phyloP scores from a whole-genome alignment of 2,888 invertebrate genomes.

The Podotricha telesiphe region DNA sequence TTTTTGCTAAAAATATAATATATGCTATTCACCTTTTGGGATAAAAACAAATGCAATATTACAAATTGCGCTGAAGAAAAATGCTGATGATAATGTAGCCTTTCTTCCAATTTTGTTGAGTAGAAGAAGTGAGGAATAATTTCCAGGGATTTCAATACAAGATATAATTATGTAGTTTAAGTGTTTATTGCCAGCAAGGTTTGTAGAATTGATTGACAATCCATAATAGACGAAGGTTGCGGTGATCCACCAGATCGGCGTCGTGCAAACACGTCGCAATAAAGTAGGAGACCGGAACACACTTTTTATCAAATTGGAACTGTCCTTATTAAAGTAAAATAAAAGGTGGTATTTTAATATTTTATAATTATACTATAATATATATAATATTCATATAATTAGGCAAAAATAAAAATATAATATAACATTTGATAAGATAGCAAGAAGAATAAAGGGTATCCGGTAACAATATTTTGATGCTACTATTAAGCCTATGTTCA shows the following conservation, averaged over 20 bases:
- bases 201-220: constrained; percentile 89
- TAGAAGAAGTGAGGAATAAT: constrained; percentile 83
- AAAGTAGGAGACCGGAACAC: constrained; percentile 53
- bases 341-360: too few species aligned
- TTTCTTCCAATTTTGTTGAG: constrained; percentile 86
- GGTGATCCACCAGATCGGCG: constrained; percentile 90
- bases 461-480: too few species aligned
- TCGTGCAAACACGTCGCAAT: constrained; percentile 83
- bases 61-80: constrained; percentile 83
- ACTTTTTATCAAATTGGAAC: constrained; percentile 50
- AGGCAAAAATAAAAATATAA: too few species aligned
- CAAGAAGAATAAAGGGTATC: too few species aligned
- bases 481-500: too few species aligned
- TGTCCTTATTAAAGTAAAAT: constrained; percentile 34
- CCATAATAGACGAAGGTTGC: constrained; percentile 92
- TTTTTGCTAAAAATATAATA: too few species aligned
- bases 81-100: constrained; percentile 82
- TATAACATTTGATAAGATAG: too few species aligned
- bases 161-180: constrained; percentile 87
- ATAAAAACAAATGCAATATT: constrained; percentile 70
- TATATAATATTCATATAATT: too few species aligned
- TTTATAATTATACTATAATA: too few species aligned
- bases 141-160: constrained; percentile 88
- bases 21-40: constrained; percentile 75
- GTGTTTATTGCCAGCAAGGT: constrained; percentile 88